phyloP scores from a whole-genome alignment of 2,888 invertebrate genomes.

The Hydropsyche betteni region DNA sequence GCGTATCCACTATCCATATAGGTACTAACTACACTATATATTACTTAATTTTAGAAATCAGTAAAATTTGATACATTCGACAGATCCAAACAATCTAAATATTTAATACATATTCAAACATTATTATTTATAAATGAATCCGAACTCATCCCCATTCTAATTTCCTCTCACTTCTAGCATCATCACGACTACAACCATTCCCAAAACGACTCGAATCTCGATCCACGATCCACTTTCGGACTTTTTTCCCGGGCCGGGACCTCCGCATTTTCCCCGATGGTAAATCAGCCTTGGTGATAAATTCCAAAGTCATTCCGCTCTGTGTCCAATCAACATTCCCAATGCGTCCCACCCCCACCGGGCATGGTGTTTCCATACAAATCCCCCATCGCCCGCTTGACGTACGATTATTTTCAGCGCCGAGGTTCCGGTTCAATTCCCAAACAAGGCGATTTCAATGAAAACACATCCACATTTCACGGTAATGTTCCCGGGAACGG shows the following conservation, averaged over 20 bases:
- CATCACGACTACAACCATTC: too few relatives aligned
- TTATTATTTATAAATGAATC: too few relatives aligned
- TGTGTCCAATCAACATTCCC: conserved; percentile 53
- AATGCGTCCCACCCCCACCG: conserved; percentile 52
- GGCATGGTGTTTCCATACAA: conserved; percentile 54
- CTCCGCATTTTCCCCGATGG: conserved; percentile 7
- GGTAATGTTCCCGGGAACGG: conserved; percentile 44
- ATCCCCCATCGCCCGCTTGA: conserved; percentile 51
- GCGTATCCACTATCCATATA: too few relatives aligned
- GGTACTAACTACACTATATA: too few relatives aligned
- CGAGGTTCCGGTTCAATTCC: conserved; percentile 52
- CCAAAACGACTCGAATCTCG: too few relatives aligned
- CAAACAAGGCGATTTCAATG: conserved; percentile 53
- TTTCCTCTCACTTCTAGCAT: too few relatives aligned
- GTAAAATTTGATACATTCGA: too few relatives aligned
- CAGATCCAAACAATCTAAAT: too few relatives aligned
- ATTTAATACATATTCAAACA: too few relatives aligned
- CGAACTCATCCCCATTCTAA: too few relatives aligned
- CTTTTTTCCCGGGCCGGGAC: neutral
- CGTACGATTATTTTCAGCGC: conserved; percentile 50
- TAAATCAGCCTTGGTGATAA: conserved; percentile 51
- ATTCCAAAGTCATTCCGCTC: conserved; percentile 48
- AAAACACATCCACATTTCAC: conserved; percentile 52
- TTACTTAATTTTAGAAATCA: too few relatives aligned
- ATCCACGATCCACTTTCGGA: too few relatives aligned